Evolutionary conservation across 2,888 invertebrate genomes (phyloP), one percentile per base, ranked within the genome.

Genomic region (Steinernema carpocapsae): DNA sequence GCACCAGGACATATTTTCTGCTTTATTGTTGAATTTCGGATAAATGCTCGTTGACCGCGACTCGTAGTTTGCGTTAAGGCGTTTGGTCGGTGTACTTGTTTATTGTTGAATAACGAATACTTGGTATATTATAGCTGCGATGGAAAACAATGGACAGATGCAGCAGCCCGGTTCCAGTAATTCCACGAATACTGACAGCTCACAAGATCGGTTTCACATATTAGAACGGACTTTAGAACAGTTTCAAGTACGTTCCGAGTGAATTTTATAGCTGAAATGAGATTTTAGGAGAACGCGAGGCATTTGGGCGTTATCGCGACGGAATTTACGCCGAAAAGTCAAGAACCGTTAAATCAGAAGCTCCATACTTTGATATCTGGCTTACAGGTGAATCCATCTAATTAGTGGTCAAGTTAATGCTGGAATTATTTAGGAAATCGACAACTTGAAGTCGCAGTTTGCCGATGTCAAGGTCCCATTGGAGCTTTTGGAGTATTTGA

Each of bases 231-330:
- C 84, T 22, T 71, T 86, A 51, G 86, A 86, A 29, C 80, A 83
- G 72, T 86, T 86, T 76, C 86, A 84, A 79, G 84, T 82, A 64
- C 10, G 22, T 43, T 26, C 51, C 0, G 37, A 6, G 37, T 37
- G 3, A 6, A 37, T 37, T 37, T 37, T 37, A 37, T 37, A 37
- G 10, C 37, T n/a, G n/a, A 37, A 37, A 10, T 10, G 37, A 6
- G 37, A 37, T 37, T 48, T 87, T 94, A 97, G 82, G 97, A 99
- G 90, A 87, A 86, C 77, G 95, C 97, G 1, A 91, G 97, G n/a
- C 97, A 97, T 90, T 94, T 99, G 84, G 93, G 97, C 64, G 97
- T 97, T 74, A 95, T 97, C 83, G 97, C 97, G 0, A 94, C 95
- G 87, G 97, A 99, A 90, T 97, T 97, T 88, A 97, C 96, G 88